These are phyloP conservation scores for Argyrosomus regius DNA, from an alignment of 2,797 vertebrate species.

Conservation along the genomic window DNA sequence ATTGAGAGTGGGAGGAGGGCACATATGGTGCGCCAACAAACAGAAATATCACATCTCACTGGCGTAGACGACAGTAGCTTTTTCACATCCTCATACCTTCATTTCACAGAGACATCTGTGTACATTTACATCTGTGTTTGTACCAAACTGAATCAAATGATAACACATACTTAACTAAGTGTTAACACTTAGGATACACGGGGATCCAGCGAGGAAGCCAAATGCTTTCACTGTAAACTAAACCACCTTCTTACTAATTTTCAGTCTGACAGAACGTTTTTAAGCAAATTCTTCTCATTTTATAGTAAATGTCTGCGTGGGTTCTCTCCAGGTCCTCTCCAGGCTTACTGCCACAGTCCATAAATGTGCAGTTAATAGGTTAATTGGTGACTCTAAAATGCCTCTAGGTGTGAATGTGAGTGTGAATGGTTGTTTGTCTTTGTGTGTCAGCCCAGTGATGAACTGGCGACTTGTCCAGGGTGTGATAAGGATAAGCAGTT, in stretches of 20 bases:
- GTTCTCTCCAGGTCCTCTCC: not conserved
- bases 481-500: too few relatives aligned
- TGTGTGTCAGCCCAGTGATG: too few relatives aligned
- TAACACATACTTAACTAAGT: not conserved
- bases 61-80: slow-evolving; percentile 20
- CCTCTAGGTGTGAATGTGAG: too few relatives aligned
- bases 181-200: not conserved
- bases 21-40: slow-evolving; percentile 24
- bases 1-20: slow-evolving; percentile 45
- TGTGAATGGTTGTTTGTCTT: too few relatives aligned
- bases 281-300: not conserved
- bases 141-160: not conserved
- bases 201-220: not conserved
- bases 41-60: slow-evolving; percentile 53
- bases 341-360: too few relatives aligned
- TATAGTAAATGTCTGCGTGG: not conserved
- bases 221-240: not conserved
- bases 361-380: too few relatives aligned
- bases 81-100: slow-evolving; percentile 14
- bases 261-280: not conserved
- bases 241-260: not conserved
- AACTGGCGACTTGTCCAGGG: too few relatives aligned
- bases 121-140: not conserved
- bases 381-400: too few relatives aligned
- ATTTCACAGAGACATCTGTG: slow-evolving; percentile 7